Evolutionary conservation across 2,797 vertebrate genomes (phyloP).

Genomic region (Jordanella pulchra): DNA sequence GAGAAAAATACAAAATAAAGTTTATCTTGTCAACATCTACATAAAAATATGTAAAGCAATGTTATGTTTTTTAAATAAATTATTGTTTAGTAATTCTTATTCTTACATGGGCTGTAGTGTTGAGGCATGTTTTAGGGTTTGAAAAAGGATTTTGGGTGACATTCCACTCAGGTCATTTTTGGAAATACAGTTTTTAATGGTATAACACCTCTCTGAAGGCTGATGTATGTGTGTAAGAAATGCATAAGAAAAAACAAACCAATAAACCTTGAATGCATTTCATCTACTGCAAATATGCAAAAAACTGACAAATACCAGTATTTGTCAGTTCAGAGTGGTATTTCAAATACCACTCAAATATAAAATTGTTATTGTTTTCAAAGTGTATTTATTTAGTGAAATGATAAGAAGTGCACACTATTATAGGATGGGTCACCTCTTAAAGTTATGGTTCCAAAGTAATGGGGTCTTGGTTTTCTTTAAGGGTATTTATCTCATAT

Average conservation of each 20-base stretch:
- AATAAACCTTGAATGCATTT: too few relatives aligned
- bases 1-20: neutral
- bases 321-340: too few relatives aligned
- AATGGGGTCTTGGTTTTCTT: too few relatives aligned
- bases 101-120: neutral
- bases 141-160: neutral
- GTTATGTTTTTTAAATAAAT: neutral
- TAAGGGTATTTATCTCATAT: too few relatives aligned
- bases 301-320: neutral
- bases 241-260: neutral
- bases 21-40: neutral
- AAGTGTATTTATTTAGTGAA: neutral
- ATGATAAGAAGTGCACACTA: neutral
- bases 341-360: neutral
- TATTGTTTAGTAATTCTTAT: neutral
- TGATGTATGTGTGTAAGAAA: neutral
- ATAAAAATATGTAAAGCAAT: neutral
- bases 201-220: neutral
- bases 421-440: neutral
- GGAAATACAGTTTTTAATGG: neutral
- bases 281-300: neutral
- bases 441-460: too few relatives aligned
- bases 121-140: neutral
- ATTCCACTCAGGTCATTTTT: neutral
- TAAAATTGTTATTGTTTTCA: neutral